A percentile compares a stretch with the other conserved stretches of the same genome.
Evolutionary conservation across 2,113 vertebrate species (phyloP).

Genomic region (Crotophaga sulcirostris): DNA sequence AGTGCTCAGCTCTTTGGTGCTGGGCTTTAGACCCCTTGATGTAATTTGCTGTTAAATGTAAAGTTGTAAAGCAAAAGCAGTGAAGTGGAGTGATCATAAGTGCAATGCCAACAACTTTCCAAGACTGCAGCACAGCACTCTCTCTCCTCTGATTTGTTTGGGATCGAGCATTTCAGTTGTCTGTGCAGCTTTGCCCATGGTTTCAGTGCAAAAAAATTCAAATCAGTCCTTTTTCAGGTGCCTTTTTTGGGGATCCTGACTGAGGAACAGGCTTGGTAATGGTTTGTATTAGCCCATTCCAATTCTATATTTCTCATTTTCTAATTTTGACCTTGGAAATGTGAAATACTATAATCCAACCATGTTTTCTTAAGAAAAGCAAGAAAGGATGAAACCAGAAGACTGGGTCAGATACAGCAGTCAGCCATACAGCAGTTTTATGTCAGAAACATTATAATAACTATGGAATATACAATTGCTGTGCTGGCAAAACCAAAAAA

Average conservation of each 20-base stretch:
- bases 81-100: rapidly evolving
- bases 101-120: rapidly evolving
- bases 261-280: not conserved
- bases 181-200: not conserved
- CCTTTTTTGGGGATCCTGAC: not conserved
- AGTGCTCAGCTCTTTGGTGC: not conserved
- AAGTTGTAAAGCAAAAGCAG: not conserved
- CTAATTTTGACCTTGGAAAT: not conserved
- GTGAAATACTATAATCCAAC: not conserved
- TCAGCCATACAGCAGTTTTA: constrained; percentile 41
- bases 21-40: not conserved
- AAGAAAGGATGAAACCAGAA: not conserved
- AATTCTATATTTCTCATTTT: not conserved
- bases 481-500: constrained; percentile 42
- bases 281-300: not conserved
- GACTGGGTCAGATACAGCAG: not conserved
- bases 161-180: rapidly evolving
- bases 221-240: not conserved
- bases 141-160: not conserved
- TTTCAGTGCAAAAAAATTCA: not conserved
- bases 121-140: rapidly evolving
- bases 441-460: constrained; percentile 54
- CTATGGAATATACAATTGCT: constrained; percentile 37
- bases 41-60: not conserved
- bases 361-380: not conserved